Evolutionary conservation across 2,888 invertebrate genomes (phyloP).

Genomic region (Nephrotoma appendiculata): DNA sequence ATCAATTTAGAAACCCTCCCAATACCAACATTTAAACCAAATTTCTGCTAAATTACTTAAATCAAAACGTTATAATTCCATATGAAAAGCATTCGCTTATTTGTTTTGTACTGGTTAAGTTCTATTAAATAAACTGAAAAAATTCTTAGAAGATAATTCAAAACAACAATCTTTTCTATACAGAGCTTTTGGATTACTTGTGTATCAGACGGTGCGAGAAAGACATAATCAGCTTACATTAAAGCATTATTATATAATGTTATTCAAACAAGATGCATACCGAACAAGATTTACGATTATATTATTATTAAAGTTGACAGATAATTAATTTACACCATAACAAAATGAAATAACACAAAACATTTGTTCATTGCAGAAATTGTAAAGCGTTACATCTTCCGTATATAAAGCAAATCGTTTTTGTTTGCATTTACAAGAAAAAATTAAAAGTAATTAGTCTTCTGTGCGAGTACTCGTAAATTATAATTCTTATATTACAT

Average conservation of each 20-base stretch:
- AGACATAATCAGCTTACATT: not conserved
- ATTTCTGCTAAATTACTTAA: too few relatives aligned
- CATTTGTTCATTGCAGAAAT: not conserved
- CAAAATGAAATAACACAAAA: not conserved
- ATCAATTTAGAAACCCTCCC: too few relatives aligned
- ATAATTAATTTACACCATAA: not conserved
- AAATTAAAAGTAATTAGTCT: not conserved
- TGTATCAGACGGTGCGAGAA: not conserved
- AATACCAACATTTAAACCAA: too few relatives aligned
- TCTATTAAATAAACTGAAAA: too few relatives aligned
- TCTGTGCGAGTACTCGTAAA: not conserved
- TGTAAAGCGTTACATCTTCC: not conserved
- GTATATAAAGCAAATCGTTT: not conserved
- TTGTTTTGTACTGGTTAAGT: too few relatives aligned
- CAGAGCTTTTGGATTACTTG: too few relatives aligned
- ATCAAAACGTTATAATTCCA: too few relatives aligned
- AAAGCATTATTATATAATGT: not conserved
- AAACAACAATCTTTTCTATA: too few relatives aligned
- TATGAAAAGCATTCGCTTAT: too few relatives aligned
- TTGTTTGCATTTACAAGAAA: not conserved
- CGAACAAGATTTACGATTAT: not conserved
- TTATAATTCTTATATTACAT: too few relatives aligned
- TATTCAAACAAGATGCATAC: not conserved
- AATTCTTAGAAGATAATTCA: too few relatives aligned
- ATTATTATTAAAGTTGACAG: not conserved